phyloP scores from a whole-genome alignment of 2,888 invertebrate genomes.

The Trachelus iudaicus region DNA sequence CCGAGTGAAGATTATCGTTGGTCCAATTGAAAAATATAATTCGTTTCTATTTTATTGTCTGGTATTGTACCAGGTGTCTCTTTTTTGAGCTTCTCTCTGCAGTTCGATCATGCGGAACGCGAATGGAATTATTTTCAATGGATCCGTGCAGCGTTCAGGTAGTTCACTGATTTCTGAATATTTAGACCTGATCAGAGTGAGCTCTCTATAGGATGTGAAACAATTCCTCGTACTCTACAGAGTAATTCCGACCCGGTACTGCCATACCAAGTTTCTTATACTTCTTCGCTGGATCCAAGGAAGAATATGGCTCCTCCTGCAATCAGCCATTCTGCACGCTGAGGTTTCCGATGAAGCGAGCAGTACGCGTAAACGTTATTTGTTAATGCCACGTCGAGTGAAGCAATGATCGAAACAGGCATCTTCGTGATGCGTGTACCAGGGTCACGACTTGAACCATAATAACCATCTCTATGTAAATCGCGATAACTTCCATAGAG shows the following conservation, averaged over 20 bases:
- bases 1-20: background rate
- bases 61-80: background rate
- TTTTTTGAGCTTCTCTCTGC: background rate
- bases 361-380: background rate
- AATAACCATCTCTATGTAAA: background rate
- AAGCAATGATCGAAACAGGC: background rate
- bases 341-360: background rate
- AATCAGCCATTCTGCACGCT: background rate
- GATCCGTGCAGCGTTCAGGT: background rate
- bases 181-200: background rate
- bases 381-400: background rate
- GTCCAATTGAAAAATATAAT: background rate
- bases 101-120: background rate
- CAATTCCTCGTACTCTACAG: constrained; percentile 34
- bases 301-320: background rate
- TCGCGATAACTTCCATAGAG: background rate
- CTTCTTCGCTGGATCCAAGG: no score
- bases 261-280: no score
- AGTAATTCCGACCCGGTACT: constrained; percentile 30
- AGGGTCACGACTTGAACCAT: background rate
- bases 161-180: background rate
- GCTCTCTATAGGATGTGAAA: constrained; percentile 24
- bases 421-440: background rate
- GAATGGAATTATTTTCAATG: background rate
- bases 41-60: background rate